Conservation (phyloP, 1,140 invertebrate species). For the Zaprionus ghesquierei region DNA sequence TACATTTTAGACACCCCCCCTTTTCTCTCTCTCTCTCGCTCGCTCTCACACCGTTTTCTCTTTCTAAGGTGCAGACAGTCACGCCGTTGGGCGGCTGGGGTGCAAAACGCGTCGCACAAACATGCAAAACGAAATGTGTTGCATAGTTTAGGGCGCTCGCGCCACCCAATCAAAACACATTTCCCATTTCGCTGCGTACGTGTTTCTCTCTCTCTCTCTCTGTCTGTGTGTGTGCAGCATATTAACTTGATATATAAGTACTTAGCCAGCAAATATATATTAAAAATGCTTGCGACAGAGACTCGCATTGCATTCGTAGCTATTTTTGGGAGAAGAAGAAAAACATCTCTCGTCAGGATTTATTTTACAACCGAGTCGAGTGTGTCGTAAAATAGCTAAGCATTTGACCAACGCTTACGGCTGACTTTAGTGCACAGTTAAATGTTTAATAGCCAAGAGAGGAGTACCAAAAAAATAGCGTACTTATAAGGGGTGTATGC, state of each 20-base stretch:
- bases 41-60: conserved; percentile 3
- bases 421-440: conserved; percentile 21
- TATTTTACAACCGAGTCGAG: not conserved
- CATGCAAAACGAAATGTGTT: conserved; percentile 75
- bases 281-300: conserved; percentile 62
- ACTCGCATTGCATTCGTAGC: conserved; percentile 20
- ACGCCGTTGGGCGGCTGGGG: conserved; percentile 9
- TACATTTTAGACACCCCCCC: conserved; percentile 57
- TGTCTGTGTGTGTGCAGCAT: conserved; percentile 36
- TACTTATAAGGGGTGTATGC: not conserved
- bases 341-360: not conserved
- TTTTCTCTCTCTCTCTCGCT: conserved; percentile 1
- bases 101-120: conserved; percentile 59
- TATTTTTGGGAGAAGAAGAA: conserved; percentile 2
- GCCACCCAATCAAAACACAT: conserved; percentile 21
- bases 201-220: conserved; percentile 6
- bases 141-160: conserved; percentile 65
- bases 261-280: conserved; percentile 55
- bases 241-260: conserved; percentile 73
- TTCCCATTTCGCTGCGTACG: conserved; percentile 1
- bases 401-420: conserved; percentile 3
- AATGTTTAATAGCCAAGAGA: not conserved
- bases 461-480: too few species aligned
- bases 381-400: conserved; percentile 27
- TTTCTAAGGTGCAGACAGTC: conserved; percentile 38